These are phyloP conservation scores for Nipponia nippon DNA, from an alignment of 2,113 vertebrate genomes.

Conservation along the genomic window DNA sequence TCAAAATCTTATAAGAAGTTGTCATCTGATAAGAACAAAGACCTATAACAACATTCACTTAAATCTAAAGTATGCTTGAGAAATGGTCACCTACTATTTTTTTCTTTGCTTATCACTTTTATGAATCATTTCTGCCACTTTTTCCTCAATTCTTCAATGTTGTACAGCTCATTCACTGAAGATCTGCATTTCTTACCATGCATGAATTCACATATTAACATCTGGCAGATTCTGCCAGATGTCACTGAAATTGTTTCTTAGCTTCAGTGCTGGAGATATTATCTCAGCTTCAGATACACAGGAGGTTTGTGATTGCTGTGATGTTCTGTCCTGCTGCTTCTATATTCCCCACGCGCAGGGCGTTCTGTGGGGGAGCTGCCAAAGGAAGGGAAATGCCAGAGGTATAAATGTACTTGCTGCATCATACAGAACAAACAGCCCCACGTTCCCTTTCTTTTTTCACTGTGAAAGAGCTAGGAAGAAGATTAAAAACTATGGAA, in stretches of 20 bases:
- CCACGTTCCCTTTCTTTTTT: background rate
- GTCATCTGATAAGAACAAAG: background rate
- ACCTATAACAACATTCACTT: background rate
- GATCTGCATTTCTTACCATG: background rate
- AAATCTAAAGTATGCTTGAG: background rate
- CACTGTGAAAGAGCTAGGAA: background rate
- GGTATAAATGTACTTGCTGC: conserved; percentile 1
- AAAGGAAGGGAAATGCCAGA: conserved; percentile 5
- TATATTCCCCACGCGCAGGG: background rate
- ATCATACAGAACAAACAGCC: background rate
- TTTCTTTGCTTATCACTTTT: background rate
- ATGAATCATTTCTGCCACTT: background rate
- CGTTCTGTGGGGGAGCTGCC: conserved; percentile 10
- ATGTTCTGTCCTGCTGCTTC: conserved; percentile 17
- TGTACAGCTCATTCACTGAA: background rate
- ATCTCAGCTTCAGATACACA: background rate
- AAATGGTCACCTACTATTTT: background rate
- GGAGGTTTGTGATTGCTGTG: background rate
- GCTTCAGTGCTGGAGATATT: background rate
- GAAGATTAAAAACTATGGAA: background rate
- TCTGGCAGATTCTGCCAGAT: conserved; percentile 37
- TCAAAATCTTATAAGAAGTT: background rate
- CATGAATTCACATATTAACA: conserved; percentile 17
- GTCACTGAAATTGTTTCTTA: conserved; percentile 1
- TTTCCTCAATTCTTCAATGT: background rate